A percentile compares a stretch with the other conserved stretches of the same genome.
These are phyloP conservation scores for Tiliacea citrago DNA, from an alignment of 2,888 invertebrate genomes.

Conservation along the genomic window DNA sequence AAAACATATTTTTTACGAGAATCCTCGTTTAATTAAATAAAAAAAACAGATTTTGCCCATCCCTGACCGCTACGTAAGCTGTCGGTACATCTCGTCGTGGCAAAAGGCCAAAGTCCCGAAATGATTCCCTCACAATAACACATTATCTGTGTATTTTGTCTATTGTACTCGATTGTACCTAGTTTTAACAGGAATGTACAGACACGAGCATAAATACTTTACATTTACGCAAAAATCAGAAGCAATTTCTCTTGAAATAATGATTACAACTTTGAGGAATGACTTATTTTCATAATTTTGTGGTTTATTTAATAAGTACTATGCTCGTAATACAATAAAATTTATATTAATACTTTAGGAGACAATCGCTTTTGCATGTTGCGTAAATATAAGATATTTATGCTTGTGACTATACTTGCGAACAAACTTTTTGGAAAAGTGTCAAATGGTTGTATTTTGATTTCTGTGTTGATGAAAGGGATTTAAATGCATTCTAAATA, in stretches of 20 bases:
- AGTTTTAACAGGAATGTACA: conserved; percentile 32
- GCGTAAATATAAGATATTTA: too few species aligned
- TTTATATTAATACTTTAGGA: too few species aligned
- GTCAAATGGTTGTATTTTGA: conserved; percentile 40
- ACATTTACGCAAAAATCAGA: too few species aligned
- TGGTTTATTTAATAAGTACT: background rate
- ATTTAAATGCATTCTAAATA: background rate
- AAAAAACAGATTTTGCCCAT: background rate
- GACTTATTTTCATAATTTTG: too few species aligned
- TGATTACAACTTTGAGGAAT: too few species aligned
- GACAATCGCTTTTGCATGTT: too few species aligned
- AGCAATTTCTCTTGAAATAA: too few species aligned
- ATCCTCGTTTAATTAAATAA: background rate
- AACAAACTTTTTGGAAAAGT: conserved; percentile 44
- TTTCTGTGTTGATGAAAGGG: background rate
- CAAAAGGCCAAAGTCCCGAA: conserved; percentile 67
- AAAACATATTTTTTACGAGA: too few species aligned
- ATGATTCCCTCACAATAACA: conserved; percentile 67
- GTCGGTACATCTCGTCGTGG: conserved; percentile 58
- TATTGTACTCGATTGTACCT: conserved; percentile 51
- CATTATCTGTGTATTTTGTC: conserved; percentile 59
- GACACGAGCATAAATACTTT: too few species aligned
- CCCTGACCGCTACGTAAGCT: conserved; percentile 27
- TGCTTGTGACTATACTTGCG: too few species aligned
- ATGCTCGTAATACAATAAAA: too few species aligned